phyloP scores from a whole-genome alignment of 2,888 invertebrate species.

The Hesperia comma region DNA sequence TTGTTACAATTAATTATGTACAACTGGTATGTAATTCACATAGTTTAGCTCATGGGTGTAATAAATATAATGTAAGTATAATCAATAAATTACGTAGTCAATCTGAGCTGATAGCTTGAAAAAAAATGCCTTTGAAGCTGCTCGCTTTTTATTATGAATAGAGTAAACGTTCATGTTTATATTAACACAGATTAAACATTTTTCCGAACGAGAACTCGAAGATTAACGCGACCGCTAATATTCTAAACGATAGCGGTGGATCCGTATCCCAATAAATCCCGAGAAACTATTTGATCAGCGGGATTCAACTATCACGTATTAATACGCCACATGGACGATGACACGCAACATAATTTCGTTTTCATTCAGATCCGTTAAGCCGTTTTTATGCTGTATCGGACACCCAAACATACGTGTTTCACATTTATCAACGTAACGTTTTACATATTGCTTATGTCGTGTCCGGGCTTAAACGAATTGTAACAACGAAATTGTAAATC shows the following conservation, averaged over 20 bases:
- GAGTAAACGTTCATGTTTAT: conserved; percentile 10
- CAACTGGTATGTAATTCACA: too few relatives aligned
- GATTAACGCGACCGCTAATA: conserved; percentile 32
- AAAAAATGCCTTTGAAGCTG: too few relatives aligned
- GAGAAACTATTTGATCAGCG: conserved; percentile 41
- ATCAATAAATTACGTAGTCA: too few relatives aligned
- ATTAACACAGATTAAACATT: conserved; percentile 18
- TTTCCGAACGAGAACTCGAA: conserved; percentile 11
- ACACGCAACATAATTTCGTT: conserved; percentile 41
- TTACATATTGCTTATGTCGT: conserved; percentile 25
- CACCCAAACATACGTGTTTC: conserved; percentile 19
- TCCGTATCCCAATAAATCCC: conserved; percentile 33
- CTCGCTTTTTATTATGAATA: neutral
- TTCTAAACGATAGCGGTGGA: conserved; percentile 24
- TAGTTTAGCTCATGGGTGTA: too few relatives aligned
- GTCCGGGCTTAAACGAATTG: conserved; percentile 21
- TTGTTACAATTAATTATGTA: too few relatives aligned
- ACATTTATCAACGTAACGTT: conserved; percentile 26
- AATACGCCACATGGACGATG: conserved; percentile 34
- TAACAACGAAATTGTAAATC: conserved; percentile 24
- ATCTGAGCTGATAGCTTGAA: too few relatives aligned
- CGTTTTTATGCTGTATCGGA: conserved; percentile 42
- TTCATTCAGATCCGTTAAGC: conserved; percentile 45
- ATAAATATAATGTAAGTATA: too few relatives aligned
- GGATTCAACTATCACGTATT: conserved; percentile 41